phyloP scores from a whole-genome alignment of 2,888 invertebrate genomes.

The Eueremaeus valkanovi region DNA sequence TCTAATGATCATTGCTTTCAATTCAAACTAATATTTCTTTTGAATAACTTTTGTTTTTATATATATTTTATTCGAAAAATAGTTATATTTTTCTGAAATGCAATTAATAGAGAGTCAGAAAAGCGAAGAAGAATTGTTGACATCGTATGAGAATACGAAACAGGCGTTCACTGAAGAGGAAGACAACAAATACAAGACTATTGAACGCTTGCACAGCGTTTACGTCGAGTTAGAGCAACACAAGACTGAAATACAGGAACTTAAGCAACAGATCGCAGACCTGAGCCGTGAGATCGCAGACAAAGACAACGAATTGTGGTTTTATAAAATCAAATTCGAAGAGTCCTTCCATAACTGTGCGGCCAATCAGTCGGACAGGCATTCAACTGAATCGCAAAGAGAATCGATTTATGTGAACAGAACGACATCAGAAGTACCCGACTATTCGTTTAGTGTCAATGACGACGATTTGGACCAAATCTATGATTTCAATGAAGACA shows the following conservation, averaged over 20 bases:
- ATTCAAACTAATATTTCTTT: not conserved
- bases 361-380: not conserved
- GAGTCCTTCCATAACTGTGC: not conserved
- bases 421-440: constrained; percentile 7
- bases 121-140: not conserved
- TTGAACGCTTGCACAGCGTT: not conserved
- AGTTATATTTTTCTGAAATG: constrained; percentile 11
- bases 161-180: constrained; percentile 12
- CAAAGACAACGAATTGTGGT: constrained; percentile 21
- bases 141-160: not conserved
- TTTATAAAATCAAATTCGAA: not conserved
- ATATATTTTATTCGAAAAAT: not conserved
- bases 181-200: constrained; percentile 1
- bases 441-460: constrained; percentile 18
- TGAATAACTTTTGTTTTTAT: not conserved
- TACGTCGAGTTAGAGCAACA: constrained; percentile 1
- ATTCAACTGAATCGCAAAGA: not conserved
- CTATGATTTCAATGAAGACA: constrained; percentile 3
- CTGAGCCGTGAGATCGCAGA: not conserved
- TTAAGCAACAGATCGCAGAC: not conserved
- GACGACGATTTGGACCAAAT: not conserved
- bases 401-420: not conserved
- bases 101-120: constrained; percentile 1
- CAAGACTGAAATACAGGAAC: not conserved
- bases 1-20: not conserved